A percentile compares a stretch with the other conserved stretches of the same genome.
Evolutionary conservation across 1,140 invertebrate species (phyloP).

Genomic region (Aethina tumida): DNA sequence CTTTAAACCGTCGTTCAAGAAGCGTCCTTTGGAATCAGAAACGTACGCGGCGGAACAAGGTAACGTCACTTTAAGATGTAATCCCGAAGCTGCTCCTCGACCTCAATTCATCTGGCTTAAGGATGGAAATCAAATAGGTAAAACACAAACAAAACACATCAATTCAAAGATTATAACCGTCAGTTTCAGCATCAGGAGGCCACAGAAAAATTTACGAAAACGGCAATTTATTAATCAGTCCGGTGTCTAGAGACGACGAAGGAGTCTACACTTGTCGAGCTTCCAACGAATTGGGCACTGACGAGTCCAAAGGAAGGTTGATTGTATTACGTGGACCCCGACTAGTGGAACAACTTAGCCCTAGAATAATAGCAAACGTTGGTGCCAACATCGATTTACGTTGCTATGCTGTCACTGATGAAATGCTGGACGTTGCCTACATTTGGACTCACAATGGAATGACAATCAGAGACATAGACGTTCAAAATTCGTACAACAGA

Average conservation of each 20-base stretch:
- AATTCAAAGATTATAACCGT: too few relatives aligned
- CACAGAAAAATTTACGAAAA: slow-evolving; percentile 68
- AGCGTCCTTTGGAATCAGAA: slow-evolving; percentile 76
- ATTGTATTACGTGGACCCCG: slow-evolving; percentile 75
- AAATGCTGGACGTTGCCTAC: slow-evolving; percentile 77
- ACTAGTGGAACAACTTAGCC: slow-evolving; percentile 56
- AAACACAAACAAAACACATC: too few relatives aligned
- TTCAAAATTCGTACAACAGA: slow-evolving; percentile 40
- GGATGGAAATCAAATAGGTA: slow-evolving; percentile 72
- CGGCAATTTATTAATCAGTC: slow-evolving; percentile 77
- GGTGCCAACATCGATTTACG: slow-evolving; percentile 61
- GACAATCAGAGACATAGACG: slow-evolving; percentile 56
- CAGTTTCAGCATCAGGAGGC: slow-evolving; percentile 62
- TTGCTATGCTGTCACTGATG: slow-evolving; percentile 72
- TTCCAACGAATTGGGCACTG: slow-evolving; percentile 70
- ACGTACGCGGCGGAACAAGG: slow-evolving; percentile 83
- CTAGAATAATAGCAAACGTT: slow-evolving; percentile 54
- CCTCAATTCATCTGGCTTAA: slow-evolving; percentile 88
- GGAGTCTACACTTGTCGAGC: slow-evolving; percentile 84
- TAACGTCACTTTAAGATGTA: slow-evolving; percentile 85
- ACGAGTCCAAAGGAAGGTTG: slow-evolving; percentile 69
- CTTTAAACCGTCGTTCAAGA: slow-evolving; percentile 82
- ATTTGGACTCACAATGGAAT: slow-evolving; percentile 85
- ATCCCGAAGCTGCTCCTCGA: slow-evolving; percentile 87
- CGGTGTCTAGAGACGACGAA: slow-evolving; percentile 77